phyloP scores from a whole-genome alignment of 2,888 invertebrate genomes.

The Agrilus biguttatus region DNA sequence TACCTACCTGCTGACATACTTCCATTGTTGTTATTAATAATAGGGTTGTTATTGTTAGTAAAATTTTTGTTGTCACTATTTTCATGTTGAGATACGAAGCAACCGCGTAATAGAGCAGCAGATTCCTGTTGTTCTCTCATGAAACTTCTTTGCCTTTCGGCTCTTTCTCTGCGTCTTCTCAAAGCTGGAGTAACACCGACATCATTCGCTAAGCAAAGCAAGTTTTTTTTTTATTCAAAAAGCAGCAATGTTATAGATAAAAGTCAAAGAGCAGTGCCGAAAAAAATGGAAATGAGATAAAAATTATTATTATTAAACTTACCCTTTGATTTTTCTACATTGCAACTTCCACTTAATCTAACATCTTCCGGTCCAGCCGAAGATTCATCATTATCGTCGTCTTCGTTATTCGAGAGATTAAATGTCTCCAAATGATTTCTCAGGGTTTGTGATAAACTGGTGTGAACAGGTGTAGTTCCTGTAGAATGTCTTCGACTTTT shows the following conservation, averaged over 20 bases:
- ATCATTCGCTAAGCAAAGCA: slow-evolving; percentile 32
- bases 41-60: not conserved
- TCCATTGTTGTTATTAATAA: slow-evolving; percentile 2
- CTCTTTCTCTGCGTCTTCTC: slow-evolving; percentile 65
- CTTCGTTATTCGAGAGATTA: slow-evolving; percentile 22
- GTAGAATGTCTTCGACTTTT: slow-evolving; percentile 67
- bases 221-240: not conserved
- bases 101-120: slow-evolving; percentile 35
- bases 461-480: slow-evolving; percentile 41
- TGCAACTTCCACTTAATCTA: slow-evolving; percentile 40
- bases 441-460: slow-evolving; percentile 10
- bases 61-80: not conserved
- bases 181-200: slow-evolving; percentile 72
- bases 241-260: not conserved
- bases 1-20: too few relatives aligned
- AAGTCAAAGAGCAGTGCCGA: not conserved
- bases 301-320: slow-evolving; percentile 6
- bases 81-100: slow-evolving; percentile 19
- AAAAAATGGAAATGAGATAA: not conserved
- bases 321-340: slow-evolving; percentile 38
- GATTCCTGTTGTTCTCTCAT: slow-evolving; percentile 69
- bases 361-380: slow-evolving; percentile 36
- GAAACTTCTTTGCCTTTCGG: slow-evolving; percentile 71
- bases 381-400: slow-evolving; percentile 44
- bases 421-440: slow-evolving; percentile 14